Conservation (phyloP, 2,797 vertebrate species). For the Bucorvus abyssinicus region DNA sequence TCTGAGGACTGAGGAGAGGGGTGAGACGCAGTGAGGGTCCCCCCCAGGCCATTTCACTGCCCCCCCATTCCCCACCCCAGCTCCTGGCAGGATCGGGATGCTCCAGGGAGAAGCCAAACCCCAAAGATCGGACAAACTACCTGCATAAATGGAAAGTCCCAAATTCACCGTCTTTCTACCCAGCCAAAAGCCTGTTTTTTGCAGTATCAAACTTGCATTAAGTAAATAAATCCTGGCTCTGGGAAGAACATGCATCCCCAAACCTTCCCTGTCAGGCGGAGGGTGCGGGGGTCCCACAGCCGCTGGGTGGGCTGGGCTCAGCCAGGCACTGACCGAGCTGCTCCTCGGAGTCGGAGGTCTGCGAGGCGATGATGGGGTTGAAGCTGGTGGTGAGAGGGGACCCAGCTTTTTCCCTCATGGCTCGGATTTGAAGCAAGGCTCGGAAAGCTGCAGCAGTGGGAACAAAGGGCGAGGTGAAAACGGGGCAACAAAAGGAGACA, state of each 20-base stretch:
- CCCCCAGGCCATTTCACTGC: rapidly evolving
- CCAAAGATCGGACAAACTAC: background rate
- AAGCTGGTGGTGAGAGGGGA: slow-evolving; percentile 89
- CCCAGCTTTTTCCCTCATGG: slow-evolving; percentile 95
- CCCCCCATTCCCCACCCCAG: no score
- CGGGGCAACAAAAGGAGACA: background rate
- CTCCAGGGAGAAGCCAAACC: background rate
- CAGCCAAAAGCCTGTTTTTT: rapidly evolving
- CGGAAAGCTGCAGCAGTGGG: slow-evolving; percentile 82
- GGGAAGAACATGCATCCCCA: rapidly evolving
- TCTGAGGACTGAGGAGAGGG: slow-evolving; percentile 85
- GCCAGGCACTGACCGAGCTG: slow-evolving; percentile 84
- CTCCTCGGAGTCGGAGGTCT: slow-evolving; percentile 95
- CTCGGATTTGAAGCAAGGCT: slow-evolving; percentile 96
- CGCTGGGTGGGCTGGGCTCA: rapidly evolving
- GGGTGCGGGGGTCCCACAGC: background rate
- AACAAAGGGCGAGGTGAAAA: background rate
- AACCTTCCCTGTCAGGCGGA: background rate
- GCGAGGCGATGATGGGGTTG: slow-evolving; percentile 93
- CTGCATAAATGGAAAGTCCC: background rate
- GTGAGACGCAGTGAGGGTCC: background rate
- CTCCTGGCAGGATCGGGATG: background rate
- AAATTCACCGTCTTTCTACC: background rate
- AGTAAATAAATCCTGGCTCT: background rate
- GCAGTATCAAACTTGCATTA: background rate